Conservation (phyloP, 1,140 invertebrate species). For the Arctopsyche grandis region DNA sequence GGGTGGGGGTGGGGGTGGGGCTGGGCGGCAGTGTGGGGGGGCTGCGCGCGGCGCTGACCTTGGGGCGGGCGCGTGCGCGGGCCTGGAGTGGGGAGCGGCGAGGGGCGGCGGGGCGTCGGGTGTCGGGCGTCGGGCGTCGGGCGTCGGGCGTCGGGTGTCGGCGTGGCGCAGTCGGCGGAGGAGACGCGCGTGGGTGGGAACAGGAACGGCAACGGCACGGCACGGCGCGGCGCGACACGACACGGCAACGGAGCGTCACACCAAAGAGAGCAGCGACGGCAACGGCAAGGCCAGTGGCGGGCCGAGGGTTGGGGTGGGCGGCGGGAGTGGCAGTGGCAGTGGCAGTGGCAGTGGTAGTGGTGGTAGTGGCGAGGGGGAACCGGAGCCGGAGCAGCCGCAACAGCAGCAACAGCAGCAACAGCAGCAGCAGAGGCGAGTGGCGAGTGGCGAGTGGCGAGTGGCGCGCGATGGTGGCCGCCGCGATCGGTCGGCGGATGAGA, state of each 20-base stretch:
- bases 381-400: too few relatives aligned
- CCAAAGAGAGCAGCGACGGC: too few relatives aligned
- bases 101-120: background rate
- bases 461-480: conserved; percentile 46
- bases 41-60: background rate
- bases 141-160: too few relatives aligned
- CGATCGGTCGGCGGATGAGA: conserved; percentile 60
- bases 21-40: background rate
- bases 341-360: too few relatives aligned
- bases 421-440: background rate
- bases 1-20: background rate
- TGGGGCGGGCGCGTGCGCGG: background rate
- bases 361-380: too few relatives aligned
- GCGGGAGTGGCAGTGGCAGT: too few relatives aligned
- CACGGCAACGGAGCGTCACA: too few relatives aligned
- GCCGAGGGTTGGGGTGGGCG: too few relatives aligned
- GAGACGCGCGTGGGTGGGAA: background rate
- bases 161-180: conserved; percentile 38
- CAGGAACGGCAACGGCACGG: too few relatives aligned
- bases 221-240: conserved; percentile 1
- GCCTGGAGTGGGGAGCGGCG: conserved; percentile 27
- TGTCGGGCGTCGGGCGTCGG: too few relatives aligned
- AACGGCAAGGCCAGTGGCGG: too few relatives aligned
- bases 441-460: conserved; percentile 21
- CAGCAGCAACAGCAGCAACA: too few relatives aligned